A percentile compares a stretch with the other conserved stretches of the same genome.
These are phyloP conservation scores for Artemia franciscana DNA, from an alignment of 1,140 invertebrate genomes.

Conservation along the genomic window DNA sequence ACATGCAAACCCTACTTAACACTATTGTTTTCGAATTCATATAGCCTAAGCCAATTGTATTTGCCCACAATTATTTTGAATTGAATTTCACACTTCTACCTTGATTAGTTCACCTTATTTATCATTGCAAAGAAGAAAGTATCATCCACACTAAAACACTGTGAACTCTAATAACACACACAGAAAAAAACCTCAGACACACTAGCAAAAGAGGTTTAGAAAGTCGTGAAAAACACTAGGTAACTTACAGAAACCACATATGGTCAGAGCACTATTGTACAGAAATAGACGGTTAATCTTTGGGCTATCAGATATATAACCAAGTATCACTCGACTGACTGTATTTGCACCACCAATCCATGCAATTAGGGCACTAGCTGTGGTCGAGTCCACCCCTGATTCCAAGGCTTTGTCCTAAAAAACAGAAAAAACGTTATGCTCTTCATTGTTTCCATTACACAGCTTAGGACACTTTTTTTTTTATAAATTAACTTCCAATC, in stretches of 20 bases:
- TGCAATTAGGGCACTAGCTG: slow-evolving; percentile 39
- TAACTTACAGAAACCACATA: slow-evolving; percentile 52
- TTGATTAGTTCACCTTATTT: no score
- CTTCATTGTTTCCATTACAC: no score
- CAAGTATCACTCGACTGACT: slow-evolving; percentile 51
- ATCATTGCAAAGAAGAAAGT: no score
- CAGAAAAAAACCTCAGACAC: no score
- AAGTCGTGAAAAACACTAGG: not conserved
- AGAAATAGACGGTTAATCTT: slow-evolving; percentile 64
- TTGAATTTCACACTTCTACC: no score
- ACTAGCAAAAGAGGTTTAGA: no score
- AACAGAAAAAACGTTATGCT: not conserved
- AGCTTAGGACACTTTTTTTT: no score
- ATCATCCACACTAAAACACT: slow-evolving; percentile 14
- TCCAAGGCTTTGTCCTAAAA: slow-evolving; percentile 16
- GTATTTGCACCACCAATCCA: slow-evolving; percentile 68
- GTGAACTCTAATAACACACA: not conserved
- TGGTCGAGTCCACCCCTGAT: slow-evolving; percentile 27
- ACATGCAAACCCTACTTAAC: no score
- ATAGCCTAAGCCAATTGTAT: no score
- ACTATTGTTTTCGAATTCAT: no score
- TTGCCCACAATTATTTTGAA: no score
- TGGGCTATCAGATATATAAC: slow-evolving; percentile 60
- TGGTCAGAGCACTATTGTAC: slow-evolving; percentile 63
- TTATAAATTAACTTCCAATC: no score